Base-by-base conservation (phyloP, 2,888 invertebrate species). In the Polia nebulosa region DNA sequence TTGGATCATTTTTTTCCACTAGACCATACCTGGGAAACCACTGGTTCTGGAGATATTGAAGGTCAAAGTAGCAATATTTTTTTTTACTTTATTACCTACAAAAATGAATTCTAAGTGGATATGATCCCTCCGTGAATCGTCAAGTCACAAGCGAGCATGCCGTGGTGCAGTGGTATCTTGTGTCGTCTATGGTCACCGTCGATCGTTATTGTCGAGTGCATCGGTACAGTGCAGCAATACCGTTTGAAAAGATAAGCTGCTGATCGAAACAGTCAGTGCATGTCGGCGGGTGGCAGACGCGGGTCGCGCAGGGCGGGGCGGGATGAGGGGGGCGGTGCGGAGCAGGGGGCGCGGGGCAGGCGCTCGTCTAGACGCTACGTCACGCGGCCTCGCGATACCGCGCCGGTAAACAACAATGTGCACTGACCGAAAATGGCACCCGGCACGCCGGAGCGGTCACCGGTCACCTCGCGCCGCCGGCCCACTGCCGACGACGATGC, bases 361-460 rank as follows among this genome's bases (percentile, higher is more conserved):
- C 87, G 89, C 89, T 88, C 92, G 95, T 95, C 95, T 95, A 95
- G 95, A 95, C 95, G 93, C 95, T 95, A 96, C 96, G 96, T 96
- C 96, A 96, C 96, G 91, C 96, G 96, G 96, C 96, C 96, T 93
- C 96, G 96, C 94, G 96, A 95, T 96, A 96, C 93, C 93, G 96
- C 96, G 95, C 94, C 94, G 94, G 94, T 95, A 95, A 95, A 95
- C 95, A 95, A 95, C 94, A 92, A 91, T 95, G 95, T 95, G 94
- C 94, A 94, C 93, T 95, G 95, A 94, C 95, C 95, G 95, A 94
- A 95, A 94, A 95, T 93, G 94, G 95, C 93, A 94, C 92, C 91
- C 92, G 90, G 88, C 88, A 88, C 90, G 88, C 87, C 87, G 85
- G 72, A 78, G 83, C 87, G 86, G 86, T 86, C 85, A 88, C 87